These are phyloP conservation scores for Anolis carolinensis DNA, from an alignment of 2,113 vertebrate genomes.

Conservation along the genomic window DNA sequence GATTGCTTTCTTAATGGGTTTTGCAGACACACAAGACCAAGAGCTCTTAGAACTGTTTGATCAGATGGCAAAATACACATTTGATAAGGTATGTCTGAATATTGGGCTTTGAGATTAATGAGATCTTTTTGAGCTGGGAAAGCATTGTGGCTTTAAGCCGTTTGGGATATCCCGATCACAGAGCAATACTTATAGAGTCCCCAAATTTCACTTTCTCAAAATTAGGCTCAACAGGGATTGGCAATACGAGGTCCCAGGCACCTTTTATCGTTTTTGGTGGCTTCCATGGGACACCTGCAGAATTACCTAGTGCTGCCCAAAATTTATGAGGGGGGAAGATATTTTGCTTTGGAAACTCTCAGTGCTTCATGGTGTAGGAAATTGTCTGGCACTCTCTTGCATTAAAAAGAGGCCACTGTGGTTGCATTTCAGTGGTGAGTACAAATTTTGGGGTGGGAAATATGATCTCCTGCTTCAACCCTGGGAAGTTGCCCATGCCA, in stretches of 20 bases:
- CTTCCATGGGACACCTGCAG: neutral
- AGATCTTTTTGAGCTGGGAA: neutral
- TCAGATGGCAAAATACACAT: conserved; percentile 83
- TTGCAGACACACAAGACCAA: conserved; percentile 73
- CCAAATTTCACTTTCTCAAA: neutral
- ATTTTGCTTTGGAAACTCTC: too few species aligned
- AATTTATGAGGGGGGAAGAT: too few species aligned
- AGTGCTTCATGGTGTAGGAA: too few species aligned
- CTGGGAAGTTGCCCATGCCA: neutral
- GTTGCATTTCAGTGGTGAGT: too few species aligned
- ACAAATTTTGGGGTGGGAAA: neutral
- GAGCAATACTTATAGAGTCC: neutral
- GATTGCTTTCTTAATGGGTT: conserved; percentile 87
- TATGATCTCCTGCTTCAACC: neutral
- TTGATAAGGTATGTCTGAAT: conserved; percentile 76
- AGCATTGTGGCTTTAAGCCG: neutral
- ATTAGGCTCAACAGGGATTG: too few species aligned
- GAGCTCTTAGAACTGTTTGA: conserved; percentile 77
- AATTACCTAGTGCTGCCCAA: too few species aligned
- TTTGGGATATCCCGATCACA: neutral
- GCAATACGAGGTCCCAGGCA: too few species aligned
- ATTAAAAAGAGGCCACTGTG: too few species aligned
- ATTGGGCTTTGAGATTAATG: neutral
- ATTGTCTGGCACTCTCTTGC: too few species aligned
- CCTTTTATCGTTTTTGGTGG: neutral